Evolutionary conservation across 1,140 invertebrate genomes (phyloP), one percentile per base, ranked within the genome.

Genomic region (Macrocentrus cingulum): DNA sequence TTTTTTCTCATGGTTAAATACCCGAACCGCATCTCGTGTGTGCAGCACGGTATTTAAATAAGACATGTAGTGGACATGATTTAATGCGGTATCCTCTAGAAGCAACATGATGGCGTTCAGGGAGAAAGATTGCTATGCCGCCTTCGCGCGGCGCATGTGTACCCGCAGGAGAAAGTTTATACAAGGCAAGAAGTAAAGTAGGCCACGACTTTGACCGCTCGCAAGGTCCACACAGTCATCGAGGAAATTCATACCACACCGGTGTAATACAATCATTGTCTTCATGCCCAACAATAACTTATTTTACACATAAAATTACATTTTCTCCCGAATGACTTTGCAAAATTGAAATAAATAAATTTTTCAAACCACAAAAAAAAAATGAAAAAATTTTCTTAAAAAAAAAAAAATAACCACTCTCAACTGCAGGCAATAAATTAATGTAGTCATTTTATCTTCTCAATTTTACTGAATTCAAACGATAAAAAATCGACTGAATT

Each of bases 171-270:
- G 76, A 79, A 78, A 78, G 77, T 79, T 62, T 75, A n/a, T n/a
- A 53, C 66, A 61, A 68, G 66, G 70, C 66, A 72, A 72, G 72
- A 75, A 72, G 70, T 75, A 66, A 79, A 78, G 77, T 79, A 76
- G 77, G 76, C 69, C 75, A 77, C 72, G 77, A 79, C 77, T 79
- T 79, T 78, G 76, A 77, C 76, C 75, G 77, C 70, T 72, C 72
- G 63, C 77, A 79, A 79, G 77, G 77, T 78, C 77, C 73, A 76
- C 69, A 74, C 70, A 59, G 42, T 19, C 16, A 19, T 15, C 9
- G 25, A 29, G 19, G 22, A 19, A 44, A 44, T 6, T 16, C 4
- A 44, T 9, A 9, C 19, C 42, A 19, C n/a, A n/a, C n/a, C n/a
- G n/a, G n/a, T n/a, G n/a, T n/a, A 8, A 15, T 44, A 9, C 15